Base-by-base conservation (phyloP, 2,113 vertebrate genomes). In the Cygnus atratus region DNA sequence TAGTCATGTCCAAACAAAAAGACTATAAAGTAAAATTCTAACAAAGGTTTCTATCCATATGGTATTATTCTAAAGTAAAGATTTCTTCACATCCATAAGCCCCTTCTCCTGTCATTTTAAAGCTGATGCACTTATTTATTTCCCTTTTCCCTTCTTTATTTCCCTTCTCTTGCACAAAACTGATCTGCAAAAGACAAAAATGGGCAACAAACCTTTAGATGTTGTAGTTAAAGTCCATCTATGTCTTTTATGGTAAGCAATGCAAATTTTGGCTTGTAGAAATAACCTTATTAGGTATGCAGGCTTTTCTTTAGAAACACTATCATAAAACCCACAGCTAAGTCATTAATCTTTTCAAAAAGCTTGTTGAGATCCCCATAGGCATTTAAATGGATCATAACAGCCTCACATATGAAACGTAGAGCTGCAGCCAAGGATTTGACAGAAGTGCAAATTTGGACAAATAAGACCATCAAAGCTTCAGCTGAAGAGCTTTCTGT, bases 271-370 rank as follows among this genome's bases (percentile, higher is more conserved):
- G 89, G 85, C 55, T 95, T 91, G 91, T 91, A 96, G 88, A 95
- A 96, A 95, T 88, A 97, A 94, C 96, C 84, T 91, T 71, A 95
- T 97, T 97, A 97, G 75, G 67, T 78, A 97, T 96, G 90, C 93
- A 93, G 78, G 74, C 72, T 96, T 97, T 95, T 92, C 96, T 96
- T 96, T 95, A 90, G 89, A 92, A 97, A 96, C 43, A 39, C 81
- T 92, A 92, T 93, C 96, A 95, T 96, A 96, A 97, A 97, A 97
- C 87, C 71, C 92, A 96, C 94, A 95, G 94, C 94, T 95, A 97
- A 97, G 94, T 96, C 90, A 97, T 97, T 97, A 97, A 97, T 97
- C 96, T 96, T 95, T 95, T 94, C 92, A 95, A 94, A 97, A 97
- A 92, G 77, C 97, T 97, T 97, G 93, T 93, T 94, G 93, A 96